Percentiles rank a stretch among this genome's conserved stretches.
Evolutionary conservation across 2,797 vertebrate genomes (phyloP).

Genomic region (Merluccius polli): DNA sequence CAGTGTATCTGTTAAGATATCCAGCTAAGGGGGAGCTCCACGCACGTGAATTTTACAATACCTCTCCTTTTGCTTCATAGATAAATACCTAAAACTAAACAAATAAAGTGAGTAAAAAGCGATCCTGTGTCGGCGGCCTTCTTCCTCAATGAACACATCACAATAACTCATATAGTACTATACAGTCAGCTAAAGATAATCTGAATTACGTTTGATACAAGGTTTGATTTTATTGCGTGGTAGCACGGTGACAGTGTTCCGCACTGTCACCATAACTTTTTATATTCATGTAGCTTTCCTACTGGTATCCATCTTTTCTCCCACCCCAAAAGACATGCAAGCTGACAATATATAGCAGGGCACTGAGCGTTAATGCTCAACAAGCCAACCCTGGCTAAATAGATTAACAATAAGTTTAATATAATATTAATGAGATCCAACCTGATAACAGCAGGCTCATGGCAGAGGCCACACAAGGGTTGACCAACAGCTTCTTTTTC

Average conservation of each 20-base stretch:
- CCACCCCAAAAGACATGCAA: background rate
- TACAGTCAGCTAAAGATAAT: background rate
- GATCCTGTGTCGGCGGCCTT: no score
- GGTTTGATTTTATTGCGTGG: background rate
- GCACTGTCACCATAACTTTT: no score
- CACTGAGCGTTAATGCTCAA: background rate
- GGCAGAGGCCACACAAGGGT: background rate
- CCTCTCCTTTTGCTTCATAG: no score
- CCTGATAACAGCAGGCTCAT: constrained; percentile 1
- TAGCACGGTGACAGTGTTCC: background rate
- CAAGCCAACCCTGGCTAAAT: background rate
- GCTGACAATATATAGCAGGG: background rate
- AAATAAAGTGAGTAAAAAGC: no score
- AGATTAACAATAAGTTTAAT: background rate
- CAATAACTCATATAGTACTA: background rate
- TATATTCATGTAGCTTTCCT: background rate
- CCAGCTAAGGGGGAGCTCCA: no score
- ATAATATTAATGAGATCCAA: background rate
- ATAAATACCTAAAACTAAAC: no score
- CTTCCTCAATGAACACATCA: no score
- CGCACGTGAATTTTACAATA: no score
- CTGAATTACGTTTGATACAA: background rate
- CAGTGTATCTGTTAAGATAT: no score
- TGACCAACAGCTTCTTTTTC: constrained; percentile 2
- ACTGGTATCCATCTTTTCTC: background rate